Evolutionary conservation across 2,113 vertebrate species (phyloP), one percentile per base, ranked within the genome.

Genomic region (Strix aluco): DNA sequence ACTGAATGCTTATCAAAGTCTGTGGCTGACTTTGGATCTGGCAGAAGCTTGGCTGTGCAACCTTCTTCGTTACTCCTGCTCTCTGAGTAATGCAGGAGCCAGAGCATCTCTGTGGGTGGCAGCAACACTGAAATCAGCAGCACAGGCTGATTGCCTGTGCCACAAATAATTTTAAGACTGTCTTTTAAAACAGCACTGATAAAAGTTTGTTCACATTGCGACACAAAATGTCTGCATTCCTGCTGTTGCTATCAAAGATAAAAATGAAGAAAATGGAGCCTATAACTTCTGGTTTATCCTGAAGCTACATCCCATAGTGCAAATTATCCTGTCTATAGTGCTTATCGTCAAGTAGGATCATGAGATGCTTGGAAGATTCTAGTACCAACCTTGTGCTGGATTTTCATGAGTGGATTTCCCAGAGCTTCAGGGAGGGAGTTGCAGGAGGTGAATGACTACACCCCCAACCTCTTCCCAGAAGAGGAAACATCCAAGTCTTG

Each of bases 381-480:
- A 12, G 21, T 90, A 58, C 34, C 52, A 55, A 3, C 5, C 63
- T 67, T 74, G 8, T 40, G 13, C 32, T 90, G 65, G 13, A 49
- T 86, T 88, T 88, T 74, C 38, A 15, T n/a, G 23, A 81, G 4
- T 19, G 58, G 26, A n/a, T 88, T 70, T 92, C 13, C n/a, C 19
- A 54, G 38, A 9, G 21, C 22, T 86, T 73, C 22, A 32, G 40
- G 1, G 7, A 85, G 6, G 8, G 11, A 38, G 18, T 88, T 12
- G 0, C 0, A 9, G 29, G 47, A 73, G 11, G 61, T 58, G 25
- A 89, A 70, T 0, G 0, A 11, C 34, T 72, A 21, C 30, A 77
- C 15, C 49, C 16, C 21, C 10, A 85, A 20, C 4, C 14, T 6
- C 8, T 59, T 85, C 29, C 11, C 15, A 42, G 26, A 26, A 63